These are phyloP conservation scores for Menidia menidia DNA, from an alignment of 2,797 vertebrate genomes.

Conservation along the genomic window DNA sequence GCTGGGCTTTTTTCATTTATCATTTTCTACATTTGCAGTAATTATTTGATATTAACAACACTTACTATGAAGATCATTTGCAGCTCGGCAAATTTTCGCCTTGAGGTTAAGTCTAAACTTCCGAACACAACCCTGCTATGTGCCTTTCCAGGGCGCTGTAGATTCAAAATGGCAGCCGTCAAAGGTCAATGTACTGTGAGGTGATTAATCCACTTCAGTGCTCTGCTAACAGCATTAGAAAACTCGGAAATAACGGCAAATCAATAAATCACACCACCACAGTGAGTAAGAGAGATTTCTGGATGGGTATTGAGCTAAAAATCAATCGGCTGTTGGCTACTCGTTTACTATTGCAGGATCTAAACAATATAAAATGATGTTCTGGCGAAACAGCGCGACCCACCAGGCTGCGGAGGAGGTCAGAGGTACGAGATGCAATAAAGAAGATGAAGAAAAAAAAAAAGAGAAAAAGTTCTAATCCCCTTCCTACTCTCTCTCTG, in stretches of 20 bases:
- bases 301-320: conserved; percentile 44
- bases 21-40: no score
- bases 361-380: conserved; percentile 34
- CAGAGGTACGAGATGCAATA: neutral
- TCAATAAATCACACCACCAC: conserved; percentile 41
- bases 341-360: conserved; percentile 32
- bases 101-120: no score
- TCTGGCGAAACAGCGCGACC: neutral
- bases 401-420: neutral
- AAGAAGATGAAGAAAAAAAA: conserved; percentile 10
- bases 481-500: conserved; percentile 30
- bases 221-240: conserved; percentile 5
- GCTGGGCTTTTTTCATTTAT: no score
- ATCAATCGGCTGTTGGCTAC: conserved; percentile 56
- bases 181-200: conserved; percentile 3
- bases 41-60: no score
- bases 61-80: no score
- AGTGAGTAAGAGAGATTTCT: conserved; percentile 24
- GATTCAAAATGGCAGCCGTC: neutral
- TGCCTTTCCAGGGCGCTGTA: neutral
- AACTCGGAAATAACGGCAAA: conserved; percentile 9
- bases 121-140: neutral
- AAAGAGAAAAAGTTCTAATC: conserved; percentile 57
- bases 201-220: neutral
- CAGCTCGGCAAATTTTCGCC: no score